Evolutionary conservation across 2,113 vertebrate species (phyloP).

Genomic region (Hipposideros armiger): DNA sequence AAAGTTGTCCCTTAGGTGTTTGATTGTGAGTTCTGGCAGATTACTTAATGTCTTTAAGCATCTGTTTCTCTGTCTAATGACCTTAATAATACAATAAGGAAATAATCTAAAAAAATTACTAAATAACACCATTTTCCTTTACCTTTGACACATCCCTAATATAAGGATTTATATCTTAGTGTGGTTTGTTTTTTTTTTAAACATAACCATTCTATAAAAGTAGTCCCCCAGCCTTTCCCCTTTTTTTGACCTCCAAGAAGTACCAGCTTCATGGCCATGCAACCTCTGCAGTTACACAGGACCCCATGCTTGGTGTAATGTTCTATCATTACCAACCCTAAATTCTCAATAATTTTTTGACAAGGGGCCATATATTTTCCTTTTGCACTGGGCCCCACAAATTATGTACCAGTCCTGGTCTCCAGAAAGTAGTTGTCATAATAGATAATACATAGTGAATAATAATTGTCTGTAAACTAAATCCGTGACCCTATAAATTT

Average conservation of each 20-base stretch:
- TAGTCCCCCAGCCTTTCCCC: not conserved
- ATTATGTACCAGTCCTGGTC: not conserved
- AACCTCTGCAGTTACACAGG: not conserved
- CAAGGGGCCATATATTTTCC: not conserved
- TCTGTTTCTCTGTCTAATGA: conserved; percentile 13
- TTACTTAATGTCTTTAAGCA: conserved; percentile 32
- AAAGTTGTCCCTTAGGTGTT: not conserved
- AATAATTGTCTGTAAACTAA: conserved; percentile 7
- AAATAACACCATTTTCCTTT: not conserved
- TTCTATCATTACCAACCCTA: not conserved
- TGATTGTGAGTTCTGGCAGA: not conserved
- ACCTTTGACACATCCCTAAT: conserved; percentile 15
- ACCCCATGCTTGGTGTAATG: not conserved
- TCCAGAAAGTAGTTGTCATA: conserved; percentile 8
- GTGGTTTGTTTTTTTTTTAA: not conserved
- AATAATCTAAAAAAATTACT: not conserved
- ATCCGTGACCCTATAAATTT: not conserved
- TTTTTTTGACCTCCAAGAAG: not conserved
- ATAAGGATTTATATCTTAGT: not conserved
- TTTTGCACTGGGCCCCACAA: not conserved
- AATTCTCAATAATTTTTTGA: conserved; percentile 8
- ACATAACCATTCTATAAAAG: not conserved
- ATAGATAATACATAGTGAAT: not conserved
- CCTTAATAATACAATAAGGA: not conserved
- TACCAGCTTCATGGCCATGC: not conserved